Conservation (phyloP, 53 echinoderm and acorn worm genomes). For the Antedon mediterranea region DNA sequence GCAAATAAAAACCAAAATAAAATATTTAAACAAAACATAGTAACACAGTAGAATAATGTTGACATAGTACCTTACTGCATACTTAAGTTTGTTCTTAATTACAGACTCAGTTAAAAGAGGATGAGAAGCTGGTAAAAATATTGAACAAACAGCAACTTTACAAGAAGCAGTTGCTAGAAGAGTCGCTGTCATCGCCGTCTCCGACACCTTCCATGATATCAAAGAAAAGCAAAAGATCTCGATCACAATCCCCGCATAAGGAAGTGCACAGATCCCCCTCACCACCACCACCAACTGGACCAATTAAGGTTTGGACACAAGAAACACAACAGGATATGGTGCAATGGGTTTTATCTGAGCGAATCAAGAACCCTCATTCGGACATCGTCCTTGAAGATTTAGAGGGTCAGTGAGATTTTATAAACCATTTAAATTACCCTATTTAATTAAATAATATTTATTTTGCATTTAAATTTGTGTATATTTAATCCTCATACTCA, state of each 20-base stretch:
- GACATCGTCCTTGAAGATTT: constrained; percentile 84
- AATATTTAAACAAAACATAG: no score
- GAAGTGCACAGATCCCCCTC: not conserved
- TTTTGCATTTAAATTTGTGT: no score
- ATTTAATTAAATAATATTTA: no score
- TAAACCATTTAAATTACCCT: no score
- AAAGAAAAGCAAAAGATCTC: constrained; percentile 1
- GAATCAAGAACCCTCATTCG: not conserved
- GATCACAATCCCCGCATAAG: constrained; percentile 3
- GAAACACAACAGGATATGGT: constrained; percentile 16
- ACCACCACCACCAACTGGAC: constrained; percentile 16
- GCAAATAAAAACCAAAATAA: no score
- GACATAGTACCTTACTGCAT: no score
- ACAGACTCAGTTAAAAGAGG: constrained; percentile 69
- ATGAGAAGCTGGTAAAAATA: constrained; percentile 60
- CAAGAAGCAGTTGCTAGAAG: constrained; percentile 21
- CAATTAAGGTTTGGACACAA: constrained; percentile 22
- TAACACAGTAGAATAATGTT: no score
- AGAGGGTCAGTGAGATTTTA: constrained; percentile 38
- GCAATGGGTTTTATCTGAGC: constrained; percentile 14
- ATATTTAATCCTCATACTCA: no score
- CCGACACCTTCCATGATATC: not conserved
- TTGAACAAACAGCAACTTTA: constrained; percentile 70
- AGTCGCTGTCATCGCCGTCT: not conserved
- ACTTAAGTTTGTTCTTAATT: no score